Conservation (phyloP, 1,140 invertebrate species). For the Medauroidea extradentata region DNA sequence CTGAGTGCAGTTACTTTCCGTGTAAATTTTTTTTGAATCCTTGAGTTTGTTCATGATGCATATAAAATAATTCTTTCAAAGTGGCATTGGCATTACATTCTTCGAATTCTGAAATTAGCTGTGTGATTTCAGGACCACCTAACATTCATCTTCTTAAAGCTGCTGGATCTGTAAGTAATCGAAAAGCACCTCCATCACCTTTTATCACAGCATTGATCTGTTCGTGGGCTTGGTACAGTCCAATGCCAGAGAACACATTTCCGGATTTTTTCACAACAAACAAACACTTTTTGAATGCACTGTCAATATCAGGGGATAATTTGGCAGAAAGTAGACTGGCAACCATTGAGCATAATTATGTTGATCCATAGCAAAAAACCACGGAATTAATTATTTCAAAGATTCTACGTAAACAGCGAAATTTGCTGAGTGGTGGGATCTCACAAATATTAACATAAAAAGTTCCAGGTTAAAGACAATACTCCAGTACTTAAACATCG, state of each 20-base stretch:
- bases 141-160: slow-evolving; percentile 23
- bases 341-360: slow-evolving; percentile 25
- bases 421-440: slow-evolving; percentile 5
- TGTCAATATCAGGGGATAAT: background rate
- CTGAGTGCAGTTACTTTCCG: slow-evolving; percentile 6
- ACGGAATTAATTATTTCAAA: slow-evolving; percentile 8
- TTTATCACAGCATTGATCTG: slow-evolving; percentile 30
- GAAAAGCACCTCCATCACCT: slow-evolving; percentile 26
- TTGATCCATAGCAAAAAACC: slow-evolving; percentile 15
- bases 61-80: background rate
- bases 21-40: slow-evolving; percentile 7
- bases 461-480: slow-evolving; percentile 10
- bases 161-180: slow-evolving; percentile 26
- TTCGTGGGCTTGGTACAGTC: slow-evolving; percentile 28
- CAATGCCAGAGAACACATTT: slow-evolving; percentile 19
- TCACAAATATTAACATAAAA: slow-evolving; percentile 9
- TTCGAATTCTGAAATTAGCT: background rate
- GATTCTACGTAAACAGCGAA: slow-evolving; percentile 10
- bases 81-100: background rate
- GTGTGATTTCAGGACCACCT: slow-evolving; percentile 10
- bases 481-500: slow-evolving; percentile 14
- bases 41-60: slow-evolving; percentile 11
- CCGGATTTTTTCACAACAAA: slow-evolving; percentile 19
- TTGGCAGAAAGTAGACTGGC: slow-evolving; percentile 8
- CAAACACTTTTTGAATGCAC: slow-evolving; percentile 8